Base-by-base conservation (phyloP, 1,140 invertebrate species). In the Cydia splendana region DNA sequence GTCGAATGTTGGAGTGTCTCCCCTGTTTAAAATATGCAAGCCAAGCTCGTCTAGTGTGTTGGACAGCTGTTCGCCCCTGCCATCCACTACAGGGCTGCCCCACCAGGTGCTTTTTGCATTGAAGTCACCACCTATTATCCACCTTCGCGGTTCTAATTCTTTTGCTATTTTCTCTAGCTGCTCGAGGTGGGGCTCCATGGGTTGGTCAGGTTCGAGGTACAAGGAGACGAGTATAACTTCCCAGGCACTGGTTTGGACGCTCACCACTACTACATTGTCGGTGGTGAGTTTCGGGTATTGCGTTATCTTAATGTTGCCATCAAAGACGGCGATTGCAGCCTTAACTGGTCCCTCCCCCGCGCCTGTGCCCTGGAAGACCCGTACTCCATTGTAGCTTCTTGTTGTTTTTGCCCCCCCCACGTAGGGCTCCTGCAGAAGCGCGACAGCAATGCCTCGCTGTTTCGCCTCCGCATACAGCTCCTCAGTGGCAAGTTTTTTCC, bases 41-140 rank as follows among this genome's bases (percentile, higher is more conserved):
- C 28, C 76, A 9, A 76, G 2, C 18, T 82, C 79, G 0, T 42
- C 30, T 0, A 82, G 53, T 1, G 28, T n/a, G 0, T 38, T 71
- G 0, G 13, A 7, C 15, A 80, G 0, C 2, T 69, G 69, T 3
- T 78, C 77, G 6, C 82, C 82, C 13, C 78, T 79, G 2, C 45
- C 2, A 24, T 84, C 78, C 1, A 10, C 18, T 10, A 2, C 24
- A 0, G 4, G 6, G 62, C 82, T 78, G 0, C 78, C 79, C 82
- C 82, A 83, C 80, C 77, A 80, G 0, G 34, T 38, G 67, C 78
- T 78, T 34, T 76, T 76, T 0, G 80, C 80, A 15, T 83, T 83
- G 0, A 24, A 7, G 53, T 83, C 82, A 0, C 82, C 82, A n/a
- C 82, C 82, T 0, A 80, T 28, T 7, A 80, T 34, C 1, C 77